Evolutionary conservation across 2,113 vertebrate species (phyloP), one percentile per base, ranked within the genome.

Genomic region (Monopterus albus): DNA sequence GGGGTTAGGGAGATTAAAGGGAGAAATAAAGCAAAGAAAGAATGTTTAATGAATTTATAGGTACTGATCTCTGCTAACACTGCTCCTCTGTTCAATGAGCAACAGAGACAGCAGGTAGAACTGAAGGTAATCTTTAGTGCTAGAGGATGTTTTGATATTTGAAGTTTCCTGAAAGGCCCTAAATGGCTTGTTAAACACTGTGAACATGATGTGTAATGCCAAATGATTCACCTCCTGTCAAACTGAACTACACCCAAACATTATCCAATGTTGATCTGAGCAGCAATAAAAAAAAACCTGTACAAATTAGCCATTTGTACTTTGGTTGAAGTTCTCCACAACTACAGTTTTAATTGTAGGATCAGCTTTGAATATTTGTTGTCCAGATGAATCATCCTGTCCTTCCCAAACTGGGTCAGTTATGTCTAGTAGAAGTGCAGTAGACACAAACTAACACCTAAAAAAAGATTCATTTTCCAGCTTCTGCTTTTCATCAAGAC

Each of bases 1-100:
- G 67, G 69, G 72, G 79, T 65, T 86, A 75, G 78, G 35, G 45
- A 75, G 82, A 87, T 86, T 65, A 81, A 78, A 58, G 58, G 72
- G 63, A 67, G 61, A 47, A 69, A 57, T 12, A 50, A 61, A 79
- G 79, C 65, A 84, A 82, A 85, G 82, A 70, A 73, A 58, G 75
- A 70, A 76, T 76, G 70, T 76, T 79, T 78, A 53, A 81, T 81
- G 62, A 81, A 73, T 84, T 64, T 63, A 71, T 59, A 72, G 79
- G 60, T 72, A 76, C 51, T 60, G 72, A 75, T 62, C 57, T 60
- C 3, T 67, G 56, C 58, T 83, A 78, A 82, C 67, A 52, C 40
- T 35, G 50, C 15, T 36, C 7, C 49, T 57, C 36, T 61, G 40
- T 55, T 33, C 14, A 39, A 50, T 62, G 69, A 67, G 64, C 33